Conservation (phyloP, 2,888 invertebrate genomes). For the Erebia palarica region DNA sequence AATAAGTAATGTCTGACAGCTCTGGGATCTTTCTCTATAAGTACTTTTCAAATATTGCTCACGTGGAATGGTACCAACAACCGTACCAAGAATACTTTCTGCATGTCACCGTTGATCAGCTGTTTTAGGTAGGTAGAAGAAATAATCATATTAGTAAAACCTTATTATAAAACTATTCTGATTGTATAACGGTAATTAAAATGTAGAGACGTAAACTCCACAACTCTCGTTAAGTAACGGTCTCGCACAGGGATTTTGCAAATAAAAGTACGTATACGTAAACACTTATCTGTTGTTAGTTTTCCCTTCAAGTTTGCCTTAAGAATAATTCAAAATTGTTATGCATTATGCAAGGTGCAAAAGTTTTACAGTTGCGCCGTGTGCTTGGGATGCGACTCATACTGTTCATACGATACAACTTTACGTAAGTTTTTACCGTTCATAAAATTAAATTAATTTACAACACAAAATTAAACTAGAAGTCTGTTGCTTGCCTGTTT, state of each 20-base stretch:
- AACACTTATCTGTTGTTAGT: background rate
- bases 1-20: too few species aligned
- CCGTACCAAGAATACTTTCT: too few species aligned
- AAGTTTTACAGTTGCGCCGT: constrained; percentile 66
- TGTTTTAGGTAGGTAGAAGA: background rate
- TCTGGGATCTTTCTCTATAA: too few species aligned
- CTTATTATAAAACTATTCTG: background rate
- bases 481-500: too few species aligned
- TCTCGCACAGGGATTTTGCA: constrained; percentile 7
- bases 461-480: too few species aligned
- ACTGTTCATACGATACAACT: constrained; percentile 40
- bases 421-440: constrained; percentile 20
- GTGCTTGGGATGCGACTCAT: constrained; percentile 59
- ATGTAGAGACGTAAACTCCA: background rate
- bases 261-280: background rate
- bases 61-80: too few species aligned
- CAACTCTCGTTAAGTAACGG: constrained; percentile 5
- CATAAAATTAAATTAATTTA: constrained; percentile 5
- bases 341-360: constrained; percentile 73
- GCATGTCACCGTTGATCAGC: too few species aligned
- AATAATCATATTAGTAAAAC: background rate
- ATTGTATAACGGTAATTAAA: background rate
- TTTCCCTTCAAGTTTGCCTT: constrained; percentile 27
- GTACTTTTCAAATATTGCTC: too few species aligned
- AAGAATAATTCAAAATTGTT: constrained; percentile 58